Evolutionary conservation across 2,113 vertebrate species (phyloP), one percentile per base, ranked within the genome.

Genomic region (Leptodactylus fuscus): DNA sequence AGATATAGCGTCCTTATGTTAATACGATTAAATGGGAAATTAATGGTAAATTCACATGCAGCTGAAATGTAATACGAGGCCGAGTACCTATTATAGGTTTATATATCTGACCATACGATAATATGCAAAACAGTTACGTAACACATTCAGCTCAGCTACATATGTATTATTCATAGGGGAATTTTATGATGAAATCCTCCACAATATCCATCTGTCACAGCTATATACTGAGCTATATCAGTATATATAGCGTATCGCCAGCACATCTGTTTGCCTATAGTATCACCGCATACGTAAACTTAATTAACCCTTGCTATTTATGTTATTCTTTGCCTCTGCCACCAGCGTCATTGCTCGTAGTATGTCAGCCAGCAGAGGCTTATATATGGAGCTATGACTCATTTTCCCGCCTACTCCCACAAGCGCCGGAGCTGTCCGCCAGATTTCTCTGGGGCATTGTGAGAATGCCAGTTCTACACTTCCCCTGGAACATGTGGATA

Each of bases 381-480:
- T 71, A 27, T 74, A 27, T 74, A 41, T n/a, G 18, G 29, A 22
- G 29, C 22, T 79, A 38, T 51, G 36, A 36, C 76, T 60, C 55
- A 60, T 80, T 60, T 60, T 38, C 34, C 53, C 34, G 32, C 34
- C 76, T 79, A 34, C 76, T 24, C 53, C 51, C 77, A 38, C 53
- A 60, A 51, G 34, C 77, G 11, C 36, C 36, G 8, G n/a, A 41
- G 22, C 53, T 60, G 77, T 38, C 53, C 6, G 38, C 58, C n/a
- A 41, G 77, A n/a, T 62, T 24, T 60, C 53, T 27, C 77, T 18
- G 13, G 51, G 36, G 77, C n/a, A 80, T 80, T 80, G 77, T 80
- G 77, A 55, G 77, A 80, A 80, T 9, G 36, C 36, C 12, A 55
- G n/a, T 60, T 44, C 77, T 55, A 51, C 24, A 32, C 29, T 2